Conservation (phyloP, 2,888 invertebrate genomes). For the Proisotoma minuta region DNA sequence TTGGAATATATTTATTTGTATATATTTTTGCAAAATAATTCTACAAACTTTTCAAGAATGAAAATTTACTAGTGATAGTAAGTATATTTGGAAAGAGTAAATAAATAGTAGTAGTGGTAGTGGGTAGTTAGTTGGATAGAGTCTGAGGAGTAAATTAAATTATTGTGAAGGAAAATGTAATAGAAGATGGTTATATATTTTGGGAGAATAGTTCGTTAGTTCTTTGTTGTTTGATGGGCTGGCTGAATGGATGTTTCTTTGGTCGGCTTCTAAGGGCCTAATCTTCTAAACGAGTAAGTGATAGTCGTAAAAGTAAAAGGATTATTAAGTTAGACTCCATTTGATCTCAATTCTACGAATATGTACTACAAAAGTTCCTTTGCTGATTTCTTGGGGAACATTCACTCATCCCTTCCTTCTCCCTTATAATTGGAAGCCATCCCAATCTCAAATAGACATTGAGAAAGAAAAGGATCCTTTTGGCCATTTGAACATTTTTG, state of each 20-base stretch:
- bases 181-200: neutral
- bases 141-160: neutral
- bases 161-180: neutral
- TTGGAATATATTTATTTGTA: too few relatives aligned
- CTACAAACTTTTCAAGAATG: too few relatives aligned
- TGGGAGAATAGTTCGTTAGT: neutral
- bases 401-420: neutral
- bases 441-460: too few relatives aligned
- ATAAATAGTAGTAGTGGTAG: too few relatives aligned
- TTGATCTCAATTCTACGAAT: neutral
- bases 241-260: neutral
- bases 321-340: conserved; percentile 6
- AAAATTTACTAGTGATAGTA: too few relatives aligned
- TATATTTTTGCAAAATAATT: too few relatives aligned
- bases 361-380: neutral
- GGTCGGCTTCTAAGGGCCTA: too few relatives aligned
- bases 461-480: neutral
- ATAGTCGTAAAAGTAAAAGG: conserved; percentile 5
- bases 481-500: too few relatives aligned
- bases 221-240: neutral
- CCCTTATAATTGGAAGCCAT: neutral
- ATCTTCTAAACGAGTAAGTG: neutral
- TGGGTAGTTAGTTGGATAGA: too few relatives aligned
- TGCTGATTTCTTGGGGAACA: conserved; percentile 3
- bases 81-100: too few relatives aligned